A percentile compares a stretch with the other conserved stretches of the same genome.
Conservation (phyloP, 2,113 vertebrate genomes). For the Vombatus ursinus region DNA sequence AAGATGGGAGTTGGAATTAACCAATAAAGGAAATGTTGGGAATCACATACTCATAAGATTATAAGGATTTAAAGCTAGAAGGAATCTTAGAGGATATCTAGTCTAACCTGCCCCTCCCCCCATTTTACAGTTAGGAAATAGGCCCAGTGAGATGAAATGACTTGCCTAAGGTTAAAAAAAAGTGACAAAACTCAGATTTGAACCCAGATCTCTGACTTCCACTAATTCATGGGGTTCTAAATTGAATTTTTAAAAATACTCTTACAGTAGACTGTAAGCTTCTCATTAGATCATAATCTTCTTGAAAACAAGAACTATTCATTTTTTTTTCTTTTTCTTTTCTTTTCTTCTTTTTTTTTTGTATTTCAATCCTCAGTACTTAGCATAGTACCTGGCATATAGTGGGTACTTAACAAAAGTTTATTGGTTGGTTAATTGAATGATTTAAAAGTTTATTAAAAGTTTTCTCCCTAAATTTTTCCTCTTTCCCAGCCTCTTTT, state of each 20-base stretch:
- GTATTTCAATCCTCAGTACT: neutral
- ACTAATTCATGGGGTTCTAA: neutral
- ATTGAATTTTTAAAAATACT: neutral
- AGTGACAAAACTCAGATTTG: neutral
- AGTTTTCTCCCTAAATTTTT: too few species aligned
- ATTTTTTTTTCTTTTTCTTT: too few species aligned
- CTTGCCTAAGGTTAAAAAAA: neutral
- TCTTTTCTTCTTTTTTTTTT: neutral
- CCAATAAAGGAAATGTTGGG: neutral
- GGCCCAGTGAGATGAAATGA: neutral
- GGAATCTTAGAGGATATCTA: neutral
- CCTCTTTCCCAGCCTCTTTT: too few species aligned
- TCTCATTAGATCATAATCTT: neutral
- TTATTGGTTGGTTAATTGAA: too few species aligned
- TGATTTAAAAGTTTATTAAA: too few species aligned
- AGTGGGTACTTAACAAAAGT: too few species aligned
- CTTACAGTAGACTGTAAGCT: neutral
- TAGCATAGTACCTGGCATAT: too few species aligned
- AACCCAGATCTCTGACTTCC: neutral
- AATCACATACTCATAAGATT: neutral
- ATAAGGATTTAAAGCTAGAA: neutral
- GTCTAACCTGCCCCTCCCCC: too few species aligned
- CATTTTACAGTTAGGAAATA: neutral
- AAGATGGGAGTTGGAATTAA: neutral
- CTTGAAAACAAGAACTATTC: neutral